Evolutionary conservation across 2,113 vertebrate genomes (phyloP).

Genomic region (Blennius ocellaris): DNA sequence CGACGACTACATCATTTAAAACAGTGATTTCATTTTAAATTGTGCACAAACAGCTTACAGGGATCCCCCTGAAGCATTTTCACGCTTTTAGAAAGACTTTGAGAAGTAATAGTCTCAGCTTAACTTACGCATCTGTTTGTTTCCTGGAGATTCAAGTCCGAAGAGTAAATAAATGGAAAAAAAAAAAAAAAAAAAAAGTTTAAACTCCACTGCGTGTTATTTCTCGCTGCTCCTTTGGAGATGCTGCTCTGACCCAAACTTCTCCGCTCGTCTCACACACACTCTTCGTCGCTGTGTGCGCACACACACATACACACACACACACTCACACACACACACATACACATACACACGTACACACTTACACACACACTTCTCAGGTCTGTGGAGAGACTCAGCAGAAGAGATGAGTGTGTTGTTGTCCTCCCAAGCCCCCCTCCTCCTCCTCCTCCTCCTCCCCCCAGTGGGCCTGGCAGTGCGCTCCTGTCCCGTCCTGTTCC

Average conservation of each 20-base stretch:
- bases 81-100: too few relatives aligned
- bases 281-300: neutral
- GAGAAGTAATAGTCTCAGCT: neutral
- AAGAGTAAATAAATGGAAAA: neutral
- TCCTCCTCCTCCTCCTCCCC: slow-evolving; percentile 11
- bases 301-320: slow-evolving; percentile 1
- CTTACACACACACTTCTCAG: slow-evolving; percentile 38
- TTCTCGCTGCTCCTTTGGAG: neutral
- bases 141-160: neutral
- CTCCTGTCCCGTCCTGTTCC: slow-evolving; percentile 42
- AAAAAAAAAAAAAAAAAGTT: neutral
- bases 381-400: slow-evolving; percentile 50
- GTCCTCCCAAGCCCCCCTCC: slow-evolving; percentile 37
- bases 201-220: neutral
- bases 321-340: slow-evolving; percentile 5
- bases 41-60: too few relatives aligned
- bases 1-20: too few relatives aligned
- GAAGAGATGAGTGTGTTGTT: slow-evolving; percentile 68
- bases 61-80: too few relatives aligned
- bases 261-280: neutral
- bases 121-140: slow-evolving; percentile 63
- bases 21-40: too few relatives aligned
- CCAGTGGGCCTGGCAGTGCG: slow-evolving; percentile 42
- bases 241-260: slow-evolving; percentile 19
- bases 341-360: slow-evolving; percentile 1